phyloP scores from a whole-genome alignment of 2,113 vertebrate genomes.

The Egretta garzetta region DNA sequence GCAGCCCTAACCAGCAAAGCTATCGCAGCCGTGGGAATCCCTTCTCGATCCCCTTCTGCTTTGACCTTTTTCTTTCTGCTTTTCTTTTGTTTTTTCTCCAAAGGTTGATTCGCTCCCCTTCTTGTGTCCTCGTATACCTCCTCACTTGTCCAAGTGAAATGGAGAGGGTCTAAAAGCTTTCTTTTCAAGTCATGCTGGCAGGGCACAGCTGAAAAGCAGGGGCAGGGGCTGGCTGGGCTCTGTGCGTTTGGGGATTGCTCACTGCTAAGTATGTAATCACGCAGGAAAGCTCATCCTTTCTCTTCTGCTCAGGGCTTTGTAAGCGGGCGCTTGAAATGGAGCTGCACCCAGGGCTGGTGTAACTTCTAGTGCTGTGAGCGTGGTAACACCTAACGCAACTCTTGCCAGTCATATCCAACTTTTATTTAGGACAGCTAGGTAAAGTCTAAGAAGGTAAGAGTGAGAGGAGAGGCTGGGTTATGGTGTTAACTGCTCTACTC shows the following conservation, averaged over 20 bases:
- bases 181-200: not conserved
- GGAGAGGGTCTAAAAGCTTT: not conserved
- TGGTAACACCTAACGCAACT: not conserved
- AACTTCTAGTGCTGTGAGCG: not conserved
- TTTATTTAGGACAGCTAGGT: not conserved
- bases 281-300: not conserved
- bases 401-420: not conserved
- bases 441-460: not conserved
- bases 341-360: not conserved
- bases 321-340: not conserved
- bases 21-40: not conserved
- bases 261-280: fast-evolving
- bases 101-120: not conserved
- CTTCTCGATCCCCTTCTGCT: not conserved
- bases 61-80: not conserved
- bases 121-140: not conserved
- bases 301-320: not conserved
- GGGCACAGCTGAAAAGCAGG: not conserved
- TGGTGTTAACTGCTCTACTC: not conserved
- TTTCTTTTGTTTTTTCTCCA: not conserved
- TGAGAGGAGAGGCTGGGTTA: not conserved
- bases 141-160: not conserved
- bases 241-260: not conserved
- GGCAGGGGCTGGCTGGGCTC: not conserved
- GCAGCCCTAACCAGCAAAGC: not conserved